Evolutionary conservation across 1,140 invertebrate genomes (phyloP), one percentile per base, ranked within the genome.

Genomic region (Oryctes rhinoceros): DNA sequence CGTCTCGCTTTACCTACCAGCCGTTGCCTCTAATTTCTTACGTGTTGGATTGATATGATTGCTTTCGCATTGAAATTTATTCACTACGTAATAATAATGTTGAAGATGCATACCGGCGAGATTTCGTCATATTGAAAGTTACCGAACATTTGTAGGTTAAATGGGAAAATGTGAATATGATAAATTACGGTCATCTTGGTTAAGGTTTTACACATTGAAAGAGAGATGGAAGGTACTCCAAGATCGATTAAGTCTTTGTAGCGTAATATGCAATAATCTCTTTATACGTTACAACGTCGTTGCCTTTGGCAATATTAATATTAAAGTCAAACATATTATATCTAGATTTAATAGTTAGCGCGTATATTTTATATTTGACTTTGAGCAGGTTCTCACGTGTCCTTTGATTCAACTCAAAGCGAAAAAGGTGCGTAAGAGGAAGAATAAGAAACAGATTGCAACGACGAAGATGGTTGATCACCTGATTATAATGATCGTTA

Each of bases 381-480:
- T n/a, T n/a, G n/a, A n/a, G n/a, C n/a, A n/a, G n/a, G n/a, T n/a
- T n/a, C n/a, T n/a, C n/a, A n/a, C n/a, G n/a, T n/a, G n/a, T n/a
- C n/a, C n/a, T n/a, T n/a, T n/a, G n/a, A n/a, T n/a, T n/a, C 65
- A 35, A 24, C 1, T 24, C 65, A 35, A 67, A 67, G 24, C 18
- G 65, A 67, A 67, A 67, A 18, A 67, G 18, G 20, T 24, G 24
- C 18, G 9, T 6, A 67, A 67, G 65, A 67, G 5, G 30, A 67
- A 35, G 65, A 4, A 67, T 24, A 67, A 67, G 65, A 67, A 67
- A 18, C 7, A 35, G 65, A 67, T 67, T 67, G 65, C 65, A 67
- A 67, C 65, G 65, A 35, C 65, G 65, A 67, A 18, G 65, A 67
- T 24, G 65, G 18, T 67, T 6, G 24, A 2, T 6, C 13, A 11